Evolutionary conservation across 1,140 invertebrate species (phyloP).

Genomic region (Venustaconcha ellipsiformis): DNA sequence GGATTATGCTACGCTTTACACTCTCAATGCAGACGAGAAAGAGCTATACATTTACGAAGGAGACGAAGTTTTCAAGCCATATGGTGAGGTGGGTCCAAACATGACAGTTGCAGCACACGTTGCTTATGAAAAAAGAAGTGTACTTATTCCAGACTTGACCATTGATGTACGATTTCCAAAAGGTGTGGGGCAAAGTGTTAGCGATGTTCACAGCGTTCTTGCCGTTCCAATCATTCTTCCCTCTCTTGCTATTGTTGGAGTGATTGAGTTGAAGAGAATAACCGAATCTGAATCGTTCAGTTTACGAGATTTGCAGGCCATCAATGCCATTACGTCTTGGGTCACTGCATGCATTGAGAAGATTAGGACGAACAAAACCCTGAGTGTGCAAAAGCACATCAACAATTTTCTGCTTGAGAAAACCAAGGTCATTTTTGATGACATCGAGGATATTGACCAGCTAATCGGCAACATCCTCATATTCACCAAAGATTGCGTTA

Average conservation of each 20-base stretch:
- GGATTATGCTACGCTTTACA: constrained; percentile 27
- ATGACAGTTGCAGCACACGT: constrained; percentile 50
- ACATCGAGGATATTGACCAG: constrained; percentile 83
- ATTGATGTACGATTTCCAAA: constrained; percentile 47
- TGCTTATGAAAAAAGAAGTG: constrained; percentile 29
- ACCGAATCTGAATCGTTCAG: constrained; percentile 31
- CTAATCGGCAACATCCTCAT: constrained; percentile 82
- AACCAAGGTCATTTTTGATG: constrained; percentile 77
- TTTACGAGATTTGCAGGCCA: constrained; percentile 37
- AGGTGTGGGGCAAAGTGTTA: constrained; percentile 32
- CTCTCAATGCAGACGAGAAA: constrained; percentile 26
- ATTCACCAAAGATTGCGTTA: constrained; percentile 80
- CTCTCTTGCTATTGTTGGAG: constrained; percentile 29
- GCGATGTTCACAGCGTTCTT: constrained; percentile 34
- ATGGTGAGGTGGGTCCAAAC: constrained; percentile 38
- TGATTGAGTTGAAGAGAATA: constrained; percentile 40
- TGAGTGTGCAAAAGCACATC: constrained; percentile 60
- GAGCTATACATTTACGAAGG: constrained; percentile 20
- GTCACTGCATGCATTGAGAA: constrained; percentile 40
- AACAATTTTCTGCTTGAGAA: constrained; percentile 79
- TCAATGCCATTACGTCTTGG: constrained; percentile 39
- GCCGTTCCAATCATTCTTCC: constrained; percentile 42
- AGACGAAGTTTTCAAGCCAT: constrained; percentile 1
- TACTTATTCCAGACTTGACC: constrained; percentile 35
- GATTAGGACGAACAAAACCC: constrained; percentile 34